Evolutionary conservation across 2,888 invertebrate genomes (phyloP), one percentile per base, ranked within the genome.

Genomic region (Polyommatus iphigenia): DNA sequence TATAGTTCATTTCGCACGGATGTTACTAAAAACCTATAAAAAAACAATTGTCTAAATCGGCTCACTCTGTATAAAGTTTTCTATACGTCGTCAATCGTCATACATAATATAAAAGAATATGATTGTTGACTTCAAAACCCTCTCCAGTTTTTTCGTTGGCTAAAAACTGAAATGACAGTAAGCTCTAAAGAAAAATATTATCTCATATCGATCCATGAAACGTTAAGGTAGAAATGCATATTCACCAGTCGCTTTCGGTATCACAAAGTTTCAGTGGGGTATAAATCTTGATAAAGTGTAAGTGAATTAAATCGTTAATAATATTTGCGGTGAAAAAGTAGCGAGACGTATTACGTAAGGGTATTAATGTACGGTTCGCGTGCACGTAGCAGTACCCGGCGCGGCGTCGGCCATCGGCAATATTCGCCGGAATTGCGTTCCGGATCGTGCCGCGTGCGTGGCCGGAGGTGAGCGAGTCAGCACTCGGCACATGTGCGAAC

Each of bases 401-500:
- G 62, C 67, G 67, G 67, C 67, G 29, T 54, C 32, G 41, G 71
- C 20, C 76, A 78, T 59, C 57, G 77, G 79, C 82, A 79, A 81
- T 82, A 80, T 82, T 82, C 80, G 80, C 83, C 82, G 80, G 71
- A 77, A 76, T 78, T 77, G 80, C 83, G 83, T 84, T 80, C 81
- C 83, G 79, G 83, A 84, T 82, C 84, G 84, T 80, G 79, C 79
- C 79, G 80, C 84, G 84, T 80, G 79, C 79, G 79, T 81, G 81
- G 86, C 87, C 86, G 77, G 54, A 75, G 75, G 79, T 73, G 79
- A 36, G 41, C 76, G 77, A 88, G 87, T 90, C 90, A 89, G 89
- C 89, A 87, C 85, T 89, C 88, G 88, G 88, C 89, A 88, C 88
- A 88, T 87, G 88, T 90, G 88, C 87, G 87, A 85, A 83, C 83